Percentiles rank a stretch among this genome's conserved stretches.
Evolutionary conservation across 1,140 invertebrate genomes (phyloP).

Genomic region (Eriosoma lanigerum): DNA sequence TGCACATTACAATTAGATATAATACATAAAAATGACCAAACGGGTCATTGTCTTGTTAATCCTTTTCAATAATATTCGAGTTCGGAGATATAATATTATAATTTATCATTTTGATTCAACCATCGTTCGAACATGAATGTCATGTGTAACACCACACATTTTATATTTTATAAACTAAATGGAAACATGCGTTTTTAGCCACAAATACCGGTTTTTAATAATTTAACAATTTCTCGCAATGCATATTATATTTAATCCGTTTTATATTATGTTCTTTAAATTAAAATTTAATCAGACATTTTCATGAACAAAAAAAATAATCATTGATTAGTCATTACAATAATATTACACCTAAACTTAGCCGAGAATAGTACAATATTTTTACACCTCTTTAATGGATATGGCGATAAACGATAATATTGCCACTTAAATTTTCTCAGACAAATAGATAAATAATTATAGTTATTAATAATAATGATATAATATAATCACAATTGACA

Average conservation of each 20-base stretch:
- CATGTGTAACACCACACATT: background rate
- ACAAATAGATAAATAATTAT: too few species aligned
- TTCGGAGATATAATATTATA: background rate
- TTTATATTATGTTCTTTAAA: background rate
- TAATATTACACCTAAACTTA: too few species aligned
- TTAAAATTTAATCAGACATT: background rate
- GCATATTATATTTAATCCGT: background rate
- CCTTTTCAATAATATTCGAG: background rate
- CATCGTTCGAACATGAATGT: background rate
- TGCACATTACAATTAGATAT: background rate
- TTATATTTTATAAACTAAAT: background rate
- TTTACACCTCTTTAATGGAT: too few species aligned
- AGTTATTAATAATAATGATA: too few species aligned
- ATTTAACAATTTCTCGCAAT: background rate
- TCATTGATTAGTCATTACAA: background rate
- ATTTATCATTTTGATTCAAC: background rate
- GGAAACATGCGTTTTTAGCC: background rate
- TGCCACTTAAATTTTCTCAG: too few species aligned
- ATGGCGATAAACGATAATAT: too few species aligned
- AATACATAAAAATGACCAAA: background rate
- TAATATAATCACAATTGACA: too few species aligned
- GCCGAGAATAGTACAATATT: too few species aligned
- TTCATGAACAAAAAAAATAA: background rate
- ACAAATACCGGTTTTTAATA: constrained; percentile 7
- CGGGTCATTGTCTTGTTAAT: background rate